phyloP scores from a whole-genome alignment of 2,797 vertebrate genomes.

The Mionectes olivaceus region DNA sequence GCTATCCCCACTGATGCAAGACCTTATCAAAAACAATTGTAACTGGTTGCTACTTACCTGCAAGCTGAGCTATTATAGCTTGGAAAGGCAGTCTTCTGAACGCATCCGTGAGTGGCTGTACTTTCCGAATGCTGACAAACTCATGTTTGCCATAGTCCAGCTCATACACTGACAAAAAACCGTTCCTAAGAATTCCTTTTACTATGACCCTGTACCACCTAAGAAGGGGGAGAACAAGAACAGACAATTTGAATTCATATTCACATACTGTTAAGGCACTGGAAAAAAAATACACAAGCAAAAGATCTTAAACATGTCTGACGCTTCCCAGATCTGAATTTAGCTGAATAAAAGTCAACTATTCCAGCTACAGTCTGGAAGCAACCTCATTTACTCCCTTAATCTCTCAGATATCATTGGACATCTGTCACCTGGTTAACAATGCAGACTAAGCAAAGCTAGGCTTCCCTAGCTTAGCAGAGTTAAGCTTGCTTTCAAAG shows the following conservation, averaged over 20 bases:
- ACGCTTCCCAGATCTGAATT: not conserved
- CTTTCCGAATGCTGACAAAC: constrained; percentile 80
- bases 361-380: not conserved
- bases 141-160: constrained; percentile 93
- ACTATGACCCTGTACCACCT: constrained; percentile 94
- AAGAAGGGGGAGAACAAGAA: not conserved
- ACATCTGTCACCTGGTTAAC: not conserved
- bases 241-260: not conserved
- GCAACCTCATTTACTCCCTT: not conserved
- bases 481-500: not conserved
- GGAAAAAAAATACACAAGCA: not conserved
- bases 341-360: not conserved
- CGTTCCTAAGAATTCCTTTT: constrained; percentile 87
- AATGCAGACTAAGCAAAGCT: not conserved
- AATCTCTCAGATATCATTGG: not conserved
- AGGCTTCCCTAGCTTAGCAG: not conserved
- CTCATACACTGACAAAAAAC: constrained; percentile 90
- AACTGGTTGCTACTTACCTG: constrained; percentile 80
- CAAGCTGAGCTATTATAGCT: constrained; percentile 89
- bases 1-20: not conserved
- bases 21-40: not conserved
- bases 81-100: constrained; percentile 94
- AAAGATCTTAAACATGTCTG: not conserved
- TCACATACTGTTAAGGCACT: not conserved
- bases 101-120: constrained; percentile 84